Percentiles rank a stretch among this genome's conserved stretches.
These are phyloP conservation scores for Argyra leucocephala DNA, from an alignment of 2,888 invertebrate species.

Conservation along the genomic window DNA sequence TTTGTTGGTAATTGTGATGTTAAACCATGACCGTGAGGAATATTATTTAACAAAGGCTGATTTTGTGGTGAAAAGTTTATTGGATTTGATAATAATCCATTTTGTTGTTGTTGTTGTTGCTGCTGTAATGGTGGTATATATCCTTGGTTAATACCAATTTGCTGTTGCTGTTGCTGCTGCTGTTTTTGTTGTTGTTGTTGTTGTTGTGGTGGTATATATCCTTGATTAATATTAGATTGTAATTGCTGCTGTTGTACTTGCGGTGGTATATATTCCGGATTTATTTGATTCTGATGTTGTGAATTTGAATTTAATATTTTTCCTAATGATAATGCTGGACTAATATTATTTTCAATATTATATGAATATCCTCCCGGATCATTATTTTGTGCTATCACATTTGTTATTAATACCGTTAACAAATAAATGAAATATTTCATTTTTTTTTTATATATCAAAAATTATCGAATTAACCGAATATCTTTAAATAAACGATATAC, in stretches of 20 bases:
- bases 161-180: no score
- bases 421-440: not conserved
- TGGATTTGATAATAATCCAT: not conserved
- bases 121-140: not conserved
- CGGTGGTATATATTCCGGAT: not conserved
- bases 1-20: not conserved
- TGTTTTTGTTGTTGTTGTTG: not conserved
- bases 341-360: constrained; percentile 4
- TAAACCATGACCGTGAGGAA: not conserved
- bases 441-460: not conserved
- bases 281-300: not conserved
- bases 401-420: not conserved
- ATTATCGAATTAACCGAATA: no score
- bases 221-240: not conserved
- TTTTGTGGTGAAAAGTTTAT: not conserved
- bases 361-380: not conserved
- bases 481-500: no score
- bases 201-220: not conserved
- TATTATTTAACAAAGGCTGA: not conserved
- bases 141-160: no score
- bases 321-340: not conserved
- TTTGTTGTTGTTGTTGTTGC: no score
- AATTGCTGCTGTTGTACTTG: not conserved
- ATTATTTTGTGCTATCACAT: not conserved
- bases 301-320: constrained; percentile 3